A percentile compares a stretch with the other conserved stretches of the same genome.
These are phyloP conservation scores for Cyrtorhinus lividipennis DNA, from an alignment of 1,140 invertebrate genomes.

Conservation along the genomic window DNA sequence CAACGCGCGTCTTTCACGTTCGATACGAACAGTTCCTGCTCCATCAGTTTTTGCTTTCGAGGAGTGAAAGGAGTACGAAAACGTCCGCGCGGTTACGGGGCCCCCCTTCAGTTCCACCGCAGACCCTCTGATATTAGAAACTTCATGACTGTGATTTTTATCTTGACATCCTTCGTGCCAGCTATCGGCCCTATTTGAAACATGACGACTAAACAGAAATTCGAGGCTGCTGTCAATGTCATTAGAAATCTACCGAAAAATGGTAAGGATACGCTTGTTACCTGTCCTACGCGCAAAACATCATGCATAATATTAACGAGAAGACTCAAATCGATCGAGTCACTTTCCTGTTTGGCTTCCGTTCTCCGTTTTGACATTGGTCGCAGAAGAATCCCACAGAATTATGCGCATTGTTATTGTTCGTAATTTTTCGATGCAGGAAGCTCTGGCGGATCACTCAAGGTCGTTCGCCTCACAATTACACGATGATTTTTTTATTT, in stretches of 20 bases:
- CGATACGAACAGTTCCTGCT: too few species aligned
- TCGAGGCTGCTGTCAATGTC: constrained; percentile 74
- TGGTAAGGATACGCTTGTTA: too few species aligned
- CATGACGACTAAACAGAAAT: constrained; percentile 67
- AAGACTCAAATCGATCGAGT: neutral
- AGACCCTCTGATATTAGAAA: neutral
- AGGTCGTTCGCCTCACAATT: too few species aligned
- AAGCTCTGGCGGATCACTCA: too few species aligned
- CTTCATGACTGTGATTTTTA: too few species aligned
- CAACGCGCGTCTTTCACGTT: neutral
- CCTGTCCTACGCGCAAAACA: too few species aligned
- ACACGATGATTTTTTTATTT: too few species aligned
- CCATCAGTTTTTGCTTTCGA: neutral
- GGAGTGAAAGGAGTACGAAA: neutral
- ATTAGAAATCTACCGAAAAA: constrained; percentile 75
- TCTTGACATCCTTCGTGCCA: too few species aligned
- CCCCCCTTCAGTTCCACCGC: neutral
- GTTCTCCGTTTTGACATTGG: neutral
- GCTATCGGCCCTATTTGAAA: too few species aligned
- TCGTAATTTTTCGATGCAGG: too few species aligned
- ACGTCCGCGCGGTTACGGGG: neutral
- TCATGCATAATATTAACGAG: constrained; percentile 2
- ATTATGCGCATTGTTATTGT: too few species aligned
- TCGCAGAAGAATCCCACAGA: too few species aligned
- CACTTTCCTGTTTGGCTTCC: neutral